A percentile compares a stretch with the other conserved stretches of the same genome.
phyloP scores from a whole-genome alignment of 2,113 vertebrate species.

The rat (Rattus norvegicus) region DNA sequence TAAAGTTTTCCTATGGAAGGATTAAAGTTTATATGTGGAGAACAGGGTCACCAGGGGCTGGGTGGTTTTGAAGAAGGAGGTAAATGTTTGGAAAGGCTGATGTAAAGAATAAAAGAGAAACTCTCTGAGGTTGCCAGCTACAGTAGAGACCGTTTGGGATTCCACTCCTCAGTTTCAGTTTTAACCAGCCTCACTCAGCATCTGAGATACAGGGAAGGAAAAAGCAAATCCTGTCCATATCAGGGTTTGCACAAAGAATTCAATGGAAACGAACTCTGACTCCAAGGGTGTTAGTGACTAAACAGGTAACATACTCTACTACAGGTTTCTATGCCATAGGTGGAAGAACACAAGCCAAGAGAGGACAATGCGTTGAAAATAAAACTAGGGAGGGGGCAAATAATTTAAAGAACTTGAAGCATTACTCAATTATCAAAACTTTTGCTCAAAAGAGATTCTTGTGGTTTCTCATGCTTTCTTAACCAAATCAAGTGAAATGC shows the following conservation, averaged over 20 bases:
- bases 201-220: background rate
- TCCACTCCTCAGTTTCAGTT: background rate
- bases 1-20: background rate
- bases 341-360: background rate
- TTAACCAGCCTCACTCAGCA: background rate
- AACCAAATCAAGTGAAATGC: background rate
- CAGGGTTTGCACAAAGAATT: background rate
- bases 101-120: background rate
- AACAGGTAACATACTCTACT: background rate
- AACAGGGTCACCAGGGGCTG: background rate
- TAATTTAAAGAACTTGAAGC: background rate
- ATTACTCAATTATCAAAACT: background rate
- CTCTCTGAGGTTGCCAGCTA: background rate
- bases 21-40: background rate
- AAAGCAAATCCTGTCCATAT: background rate
- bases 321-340: background rate
- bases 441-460: background rate
- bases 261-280: background rate
- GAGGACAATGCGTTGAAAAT: background rate
- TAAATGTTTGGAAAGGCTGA: slow-evolving; percentile 13
- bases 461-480: background rate
- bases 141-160: background rate
- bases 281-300: background rate
- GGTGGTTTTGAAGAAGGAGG: background rate
- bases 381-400: no score